Percentiles rank a stretch among this genome's conserved stretches.
phyloP scores from a whole-genome alignment of 2,797 vertebrate species.

The Hyperoplus lanceolatus region DNA sequence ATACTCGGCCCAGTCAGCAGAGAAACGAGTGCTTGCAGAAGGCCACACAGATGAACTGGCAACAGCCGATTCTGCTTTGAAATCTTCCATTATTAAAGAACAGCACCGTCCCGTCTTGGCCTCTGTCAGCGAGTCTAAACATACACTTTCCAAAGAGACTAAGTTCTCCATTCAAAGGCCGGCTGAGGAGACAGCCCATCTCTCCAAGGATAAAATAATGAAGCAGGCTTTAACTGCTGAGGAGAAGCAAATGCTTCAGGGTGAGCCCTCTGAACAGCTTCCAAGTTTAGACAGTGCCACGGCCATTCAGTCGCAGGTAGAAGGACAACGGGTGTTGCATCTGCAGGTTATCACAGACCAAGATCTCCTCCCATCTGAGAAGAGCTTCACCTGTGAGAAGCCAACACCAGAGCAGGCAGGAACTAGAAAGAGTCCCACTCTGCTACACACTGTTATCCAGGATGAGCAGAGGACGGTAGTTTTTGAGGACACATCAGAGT shows the following conservation, averaged over 20 bases:
- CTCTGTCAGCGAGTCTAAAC: conserved; percentile 80
- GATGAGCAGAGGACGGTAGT: conserved; percentile 81
- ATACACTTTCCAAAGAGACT: conserved; percentile 81
- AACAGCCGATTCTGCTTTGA: conserved; percentile 72
- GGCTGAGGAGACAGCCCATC: conserved; percentile 72
- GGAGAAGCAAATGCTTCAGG: conserved; percentile 82
- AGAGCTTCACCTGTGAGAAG: conserved; percentile 81
- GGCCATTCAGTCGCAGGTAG: conserved; percentile 77
- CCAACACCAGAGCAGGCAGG: conserved; percentile 76
- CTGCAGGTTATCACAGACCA: conserved; percentile 86
- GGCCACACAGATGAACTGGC: conserved; percentile 79
- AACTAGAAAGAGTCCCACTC: conserved; percentile 79
- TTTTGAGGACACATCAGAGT: conserved; percentile 79
- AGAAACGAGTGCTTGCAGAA: conserved; percentile 80
- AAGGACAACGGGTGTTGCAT: conserved; percentile 82
- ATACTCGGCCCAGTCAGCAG: conserved; percentile 83
- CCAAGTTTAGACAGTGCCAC: conserved; percentile 75
- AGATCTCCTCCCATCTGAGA: conserved; percentile 83
- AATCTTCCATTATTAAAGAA: conserved; percentile 72
- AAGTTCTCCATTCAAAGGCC: conserved; percentile 67
- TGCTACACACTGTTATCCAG: conserved; percentile 82
- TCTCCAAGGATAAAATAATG: conserved; percentile 76
- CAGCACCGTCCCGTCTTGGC: conserved; percentile 63
- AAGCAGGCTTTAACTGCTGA: conserved; percentile 81
- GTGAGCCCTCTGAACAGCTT: conserved; percentile 77